phyloP scores from a whole-genome alignment of 2,888 invertebrate species.

The Dicycla oo region DNA sequence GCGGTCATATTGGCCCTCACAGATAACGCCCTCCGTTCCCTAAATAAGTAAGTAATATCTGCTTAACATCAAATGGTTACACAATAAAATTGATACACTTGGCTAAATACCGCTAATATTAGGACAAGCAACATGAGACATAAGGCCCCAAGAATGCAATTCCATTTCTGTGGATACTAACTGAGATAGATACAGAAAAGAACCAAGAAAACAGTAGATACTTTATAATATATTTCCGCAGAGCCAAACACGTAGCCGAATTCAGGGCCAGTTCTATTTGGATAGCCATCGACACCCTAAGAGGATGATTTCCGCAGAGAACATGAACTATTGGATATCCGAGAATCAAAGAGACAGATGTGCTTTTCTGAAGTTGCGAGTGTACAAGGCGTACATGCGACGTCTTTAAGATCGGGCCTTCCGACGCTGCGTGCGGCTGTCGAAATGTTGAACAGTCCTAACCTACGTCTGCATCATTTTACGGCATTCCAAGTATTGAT shows the following conservation, averaged over 20 bases:
- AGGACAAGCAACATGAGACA: constrained; percentile 65
- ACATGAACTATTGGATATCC: constrained; percentile 8
- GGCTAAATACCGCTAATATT: constrained; percentile 33
- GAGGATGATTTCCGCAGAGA: constrained; percentile 4
- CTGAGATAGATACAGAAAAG: constrained; percentile 26
- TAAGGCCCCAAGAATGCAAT: constrained; percentile 68
- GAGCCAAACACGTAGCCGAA: background rate
- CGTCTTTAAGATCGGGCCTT: constrained; percentile 19
- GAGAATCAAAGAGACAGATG: constrained; percentile 5
- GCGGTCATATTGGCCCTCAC: too few species aligned
- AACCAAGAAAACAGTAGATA: constrained; percentile 16
- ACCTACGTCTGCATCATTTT: constrained; percentile 15
- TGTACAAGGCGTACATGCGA: constrained; percentile 17
- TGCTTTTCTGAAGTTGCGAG: constrained; percentile 1
- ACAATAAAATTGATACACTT: constrained; percentile 31
- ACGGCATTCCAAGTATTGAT: constrained; percentile 24
- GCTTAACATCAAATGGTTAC: constrained; percentile 27
- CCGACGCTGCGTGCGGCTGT: constrained; percentile 12
- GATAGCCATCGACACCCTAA: background rate
- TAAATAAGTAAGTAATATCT: too few species aligned
- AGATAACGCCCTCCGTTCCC: too few species aligned
- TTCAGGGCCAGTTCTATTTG: background rate
- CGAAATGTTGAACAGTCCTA: constrained; percentile 21
- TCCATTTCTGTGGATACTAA: constrained; percentile 43
- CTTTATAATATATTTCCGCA: constrained; percentile 8